Base-by-base conservation (phyloP, 2,888 invertebrate genomes). In the Phyllotreta cruciferae region DNA sequence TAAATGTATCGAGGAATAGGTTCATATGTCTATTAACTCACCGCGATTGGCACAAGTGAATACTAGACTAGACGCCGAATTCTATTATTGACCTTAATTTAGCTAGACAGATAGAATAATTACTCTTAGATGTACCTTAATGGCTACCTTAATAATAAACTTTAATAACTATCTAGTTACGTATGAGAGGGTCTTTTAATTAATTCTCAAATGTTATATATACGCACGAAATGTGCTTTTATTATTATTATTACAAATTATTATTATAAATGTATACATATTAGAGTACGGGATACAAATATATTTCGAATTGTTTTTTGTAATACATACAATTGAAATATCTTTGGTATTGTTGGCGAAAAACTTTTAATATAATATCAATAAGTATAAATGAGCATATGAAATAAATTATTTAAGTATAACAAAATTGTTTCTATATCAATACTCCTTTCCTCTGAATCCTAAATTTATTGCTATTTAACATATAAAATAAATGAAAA, bases 281-380 rank as follows among this genome's bases (percentile, higher is more conserved):
- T n/a, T n/a, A 24, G 24, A 24, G 24, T 24, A 24, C 24, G 24
- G 24, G 24, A 47, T 34, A 47, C 9, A 42, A 52, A 64, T 69
- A 64, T 64, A 67, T 63, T 64, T 69, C 68, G 66, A 70, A 71
- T 60, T 24, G 24, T 24, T 24, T 1, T 24, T 24, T 24, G 24
- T n/a, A n/a, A n/a, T n/a, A 24, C 4, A 24, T 24, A 24, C 24
- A 24, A 24, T 24, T 24, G 24, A 24, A 24, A 62, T 52, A 67
- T 77, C 77, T 77, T 77, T 77, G 77, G 77, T 74, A 75, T 74
- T 70, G 70, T 75, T 75, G 77, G 77, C 77, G 76, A 75, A 70
- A 69, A 24, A 24, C 24, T 24, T 24, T 24, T 24, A n/a, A n/a
- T n/a, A 24, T 24, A 24, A 24, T 24, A 24, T 24, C 24, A 24